Evolutionary conservation across 37 sponge, comb jelly and placozoan species (phyloP).

Genomic region (Ianthella basta): DNA sequence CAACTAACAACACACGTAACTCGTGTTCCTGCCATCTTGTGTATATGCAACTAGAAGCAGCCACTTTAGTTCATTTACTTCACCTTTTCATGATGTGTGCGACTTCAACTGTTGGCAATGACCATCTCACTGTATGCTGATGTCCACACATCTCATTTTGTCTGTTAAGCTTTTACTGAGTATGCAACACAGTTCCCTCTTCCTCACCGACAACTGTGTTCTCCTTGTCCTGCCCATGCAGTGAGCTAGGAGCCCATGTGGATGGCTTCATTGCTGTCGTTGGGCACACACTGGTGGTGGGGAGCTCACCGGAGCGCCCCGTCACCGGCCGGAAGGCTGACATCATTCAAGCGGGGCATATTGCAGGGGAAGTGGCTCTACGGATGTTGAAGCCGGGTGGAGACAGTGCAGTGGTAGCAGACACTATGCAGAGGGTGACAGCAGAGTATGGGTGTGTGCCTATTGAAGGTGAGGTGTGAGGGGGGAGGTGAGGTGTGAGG

Average conservation of each 20-base stretch:
- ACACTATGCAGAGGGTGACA: conserved; percentile 84
- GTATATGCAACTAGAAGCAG: too few relatives aligned
- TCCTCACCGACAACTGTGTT: not conserved
- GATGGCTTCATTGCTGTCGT: conserved; percentile 94
- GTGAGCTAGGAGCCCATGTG: conserved; percentile 89
- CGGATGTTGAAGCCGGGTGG: conserved; percentile 93
- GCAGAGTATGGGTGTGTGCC: conserved; percentile 77
- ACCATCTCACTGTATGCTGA: too few relatives aligned
- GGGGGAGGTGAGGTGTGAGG: not conserved
- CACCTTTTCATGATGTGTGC: too few relatives aligned
- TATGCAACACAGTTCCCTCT: too few relatives aligned
- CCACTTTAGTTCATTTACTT: too few relatives aligned
- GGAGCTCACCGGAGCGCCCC: conserved; percentile 78
- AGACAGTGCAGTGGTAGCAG: conserved; percentile 81
- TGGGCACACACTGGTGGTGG: conserved; percentile 89
- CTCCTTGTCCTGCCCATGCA: conserved; percentile 11
- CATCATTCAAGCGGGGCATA: conserved; percentile 85
- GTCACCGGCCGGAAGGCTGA: conserved; percentile 92
- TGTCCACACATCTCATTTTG: too few relatives aligned
- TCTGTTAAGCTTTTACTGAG: too few relatives aligned
- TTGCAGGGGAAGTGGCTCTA: conserved; percentile 88
- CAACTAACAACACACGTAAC: not conserved
- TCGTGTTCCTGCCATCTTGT: too few relatives aligned
- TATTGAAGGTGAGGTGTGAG: conserved; percentile 74
- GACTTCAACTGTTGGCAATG: too few relatives aligned